Evolutionary conservation across 2,888 invertebrate genomes (phyloP), one percentile per base, ranked within the genome.

Genomic region (Sclerodermus sp.): DNA sequence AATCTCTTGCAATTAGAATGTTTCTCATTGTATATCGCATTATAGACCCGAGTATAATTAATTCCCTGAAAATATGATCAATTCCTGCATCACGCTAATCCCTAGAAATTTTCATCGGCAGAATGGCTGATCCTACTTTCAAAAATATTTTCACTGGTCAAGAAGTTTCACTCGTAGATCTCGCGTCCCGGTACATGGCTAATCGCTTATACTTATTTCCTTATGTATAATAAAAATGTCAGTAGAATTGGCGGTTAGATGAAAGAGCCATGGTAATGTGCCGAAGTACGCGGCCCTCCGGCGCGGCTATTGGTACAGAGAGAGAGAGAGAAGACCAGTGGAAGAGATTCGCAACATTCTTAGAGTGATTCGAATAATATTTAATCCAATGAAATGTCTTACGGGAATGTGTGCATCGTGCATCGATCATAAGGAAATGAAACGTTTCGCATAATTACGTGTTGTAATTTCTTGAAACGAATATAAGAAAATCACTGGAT

Each of bases 351-450:
- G 47, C 53, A 37, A 53, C 34, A 59, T 59, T 55, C 58, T 49
- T 53, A 47, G 59, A 59, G 58, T 55, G 49, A 53, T 53, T 59
- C 51, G 53, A 47, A 47, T 49, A 37, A 53, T 42, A 42, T 48
- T 58, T 46, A 51, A 58, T 53, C 53, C 58, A 55, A 58, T 58
- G 59, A 55, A 55, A 58, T 42, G 59, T 55, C 58, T 53, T 42
- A 12, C 9, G 49, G 53, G 58, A 53, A 59, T 59, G 55, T 55
- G 55, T 58, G 58, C 58, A 53, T 59, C 59, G 59, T 58, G 49
- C 55, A 55, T 51, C 13, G 42, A 52, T 55, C 55, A 58, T 55
- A 58, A 59, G 59, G 58, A 59, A 59, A 59, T 42, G 55, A 56
- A 59, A 53, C 49, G 55, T 55, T 51, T 49, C 55, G 58, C 8